phyloP scores from a whole-genome alignment of 2,797 vertebrate species.

The Liparis tanakae region DNA sequence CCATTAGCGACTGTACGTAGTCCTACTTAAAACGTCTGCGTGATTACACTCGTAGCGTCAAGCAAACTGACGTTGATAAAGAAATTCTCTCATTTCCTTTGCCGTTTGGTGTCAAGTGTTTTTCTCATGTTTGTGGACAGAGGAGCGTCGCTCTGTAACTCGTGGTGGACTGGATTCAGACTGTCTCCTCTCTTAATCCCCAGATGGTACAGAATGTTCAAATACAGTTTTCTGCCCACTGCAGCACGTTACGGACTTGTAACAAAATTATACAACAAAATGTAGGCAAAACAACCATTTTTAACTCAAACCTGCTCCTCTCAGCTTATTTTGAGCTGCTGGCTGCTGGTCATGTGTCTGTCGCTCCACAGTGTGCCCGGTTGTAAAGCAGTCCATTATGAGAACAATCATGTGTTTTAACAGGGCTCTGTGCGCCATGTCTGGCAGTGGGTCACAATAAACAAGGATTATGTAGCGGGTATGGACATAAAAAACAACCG shows the following conservation, averaged over 20 bases:
- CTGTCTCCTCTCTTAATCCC: background rate
- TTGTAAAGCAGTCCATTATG: slow-evolving; percentile 38
- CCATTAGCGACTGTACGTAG: background rate
- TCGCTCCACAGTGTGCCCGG: slow-evolving; percentile 20
- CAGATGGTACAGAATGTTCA: slow-evolving; percentile 24
- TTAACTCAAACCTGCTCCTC: slow-evolving; percentile 6
- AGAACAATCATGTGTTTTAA: slow-evolving; percentile 59
- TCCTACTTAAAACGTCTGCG: background rate
- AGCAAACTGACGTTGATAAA: background rate
- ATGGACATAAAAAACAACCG: slow-evolving; percentile 21
- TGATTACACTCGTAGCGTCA: background rate
- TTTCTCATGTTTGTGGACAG: background rate
- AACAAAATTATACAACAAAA: slow-evolving; percentile 1
- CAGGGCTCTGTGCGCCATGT: slow-evolving; percentile 30
- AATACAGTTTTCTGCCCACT: slow-evolving; percentile 9
- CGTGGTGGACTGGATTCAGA: background rate
- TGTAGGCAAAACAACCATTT: background rate
- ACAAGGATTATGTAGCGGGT: slow-evolving; percentile 44
- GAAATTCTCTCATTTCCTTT: background rate
- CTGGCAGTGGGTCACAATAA: slow-evolving; percentile 43
- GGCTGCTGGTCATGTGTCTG: slow-evolving; percentile 35
- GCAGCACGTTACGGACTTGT: background rate
- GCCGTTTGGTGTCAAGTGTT: background rate
- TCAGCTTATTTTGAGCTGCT: slow-evolving; percentile 30
- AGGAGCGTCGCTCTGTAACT: background rate